Percentiles rank a stretch among this genome's conserved stretches.
These are phyloP conservation scores for Ladona fulva DNA, from an alignment of 1,140 invertebrate species.

Conservation along the genomic window DNA sequence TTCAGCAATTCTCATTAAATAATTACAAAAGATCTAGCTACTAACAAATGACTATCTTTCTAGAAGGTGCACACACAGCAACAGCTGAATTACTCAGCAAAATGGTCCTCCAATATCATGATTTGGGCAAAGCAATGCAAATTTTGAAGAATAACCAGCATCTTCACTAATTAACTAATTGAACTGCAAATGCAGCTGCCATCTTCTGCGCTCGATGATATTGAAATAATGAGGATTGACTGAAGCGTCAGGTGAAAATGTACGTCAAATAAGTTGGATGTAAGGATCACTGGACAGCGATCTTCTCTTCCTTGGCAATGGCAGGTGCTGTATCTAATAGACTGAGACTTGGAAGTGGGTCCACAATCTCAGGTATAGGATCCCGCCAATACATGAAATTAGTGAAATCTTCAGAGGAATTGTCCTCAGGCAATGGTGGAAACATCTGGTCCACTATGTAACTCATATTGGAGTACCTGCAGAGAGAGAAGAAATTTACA, in stretches of 20 bases:
- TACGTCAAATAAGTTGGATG: background rate
- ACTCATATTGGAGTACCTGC: constrained; percentile 85
- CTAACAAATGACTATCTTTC: background rate
- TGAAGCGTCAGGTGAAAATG: background rate
- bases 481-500: constrained; percentile 23
- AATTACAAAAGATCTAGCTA: background rate
- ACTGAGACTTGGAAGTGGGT: constrained; percentile 12
- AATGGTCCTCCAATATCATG: background rate
- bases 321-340: background rate
- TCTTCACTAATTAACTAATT: background rate
- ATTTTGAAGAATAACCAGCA: background rate
- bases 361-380: constrained; percentile 53
- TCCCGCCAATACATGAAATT: constrained; percentile 87
- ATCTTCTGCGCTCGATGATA: background rate
- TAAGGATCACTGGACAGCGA: background rate
- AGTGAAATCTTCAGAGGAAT: constrained; percentile 73
- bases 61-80: background rate
- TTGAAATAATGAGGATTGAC: background rate
- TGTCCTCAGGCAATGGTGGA: constrained; percentile 53
- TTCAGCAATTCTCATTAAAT: background rate
- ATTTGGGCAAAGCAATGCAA: background rate
- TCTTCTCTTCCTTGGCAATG: background rate
- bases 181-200: constrained; percentile 2
- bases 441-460: constrained; percentile 92
- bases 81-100: background rate